Evolutionary conservation across 2,113 vertebrate species (phyloP), one percentile per base, ranked within the genome.

Genomic region (Odontophorus gujanensis): DNA sequence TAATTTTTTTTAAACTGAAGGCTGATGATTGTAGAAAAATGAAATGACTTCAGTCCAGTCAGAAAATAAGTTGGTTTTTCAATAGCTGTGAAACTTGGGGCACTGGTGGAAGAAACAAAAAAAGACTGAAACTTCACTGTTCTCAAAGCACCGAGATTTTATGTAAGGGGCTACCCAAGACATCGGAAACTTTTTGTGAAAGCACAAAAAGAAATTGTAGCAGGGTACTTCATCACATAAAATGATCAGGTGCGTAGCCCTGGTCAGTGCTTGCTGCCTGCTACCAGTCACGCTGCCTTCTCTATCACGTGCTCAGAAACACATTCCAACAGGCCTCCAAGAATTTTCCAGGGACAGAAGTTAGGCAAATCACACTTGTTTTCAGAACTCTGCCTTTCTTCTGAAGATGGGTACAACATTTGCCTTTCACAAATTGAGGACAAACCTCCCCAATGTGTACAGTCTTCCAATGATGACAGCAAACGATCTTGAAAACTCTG

Each of bases 381-480:
- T n/a, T 30, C 50, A 50, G 12, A 40, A 53, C 5, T 14, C 15
- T 42, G 0, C 0, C 18, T 30, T 53, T 78, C 17, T 43, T 85
- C 68, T 69, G 43, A 71, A 71, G 43, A 66, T 4, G 5, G 26
- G 36, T 71, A 25, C 62, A 78, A 47, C 3, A 2, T 43, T 26
- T 69, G 38, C 25, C 7, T 50, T 71, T 71, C 32, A 61, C 9
- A 58, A 69, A 14, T 10, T 59, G 16, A 66, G 7, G 6, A 34
- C 5, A 12, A 71, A 26, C 7, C 30, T 38, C 65, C 15, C 32
- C 13, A 30, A 21, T 26, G 14, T 0, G 0, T 5, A 3, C 6
- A 5, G 65, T 20, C 67, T 66, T 90, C 50, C 51, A 71, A 71
- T 80, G 34, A 75, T 26, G 10, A 48, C 17, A 79, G 22, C n/a